Base-by-base conservation (phyloP, 2,888 invertebrate species). In the Eupithecia dodoneata region DNA sequence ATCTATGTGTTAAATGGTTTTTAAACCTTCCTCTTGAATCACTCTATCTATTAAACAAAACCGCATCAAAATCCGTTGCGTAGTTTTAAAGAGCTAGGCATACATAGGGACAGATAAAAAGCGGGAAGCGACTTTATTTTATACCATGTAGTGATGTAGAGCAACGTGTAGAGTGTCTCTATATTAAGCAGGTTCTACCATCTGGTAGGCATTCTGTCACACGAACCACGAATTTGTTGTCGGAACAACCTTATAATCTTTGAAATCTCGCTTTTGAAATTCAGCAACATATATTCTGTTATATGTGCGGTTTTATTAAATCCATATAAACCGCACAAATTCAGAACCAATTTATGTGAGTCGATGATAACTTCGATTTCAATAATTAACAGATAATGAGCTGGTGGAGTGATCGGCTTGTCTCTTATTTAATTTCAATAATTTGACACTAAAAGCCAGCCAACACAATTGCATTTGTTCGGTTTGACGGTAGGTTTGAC, bases 321-420 rank as follows among this genome's bases (percentile, higher is more conserved):
- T 76, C 42, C 71, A 79, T 80, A 79, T 72, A 52, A 78, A 76
- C 70, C 63, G 49, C 49, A 13, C 55, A 30, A 77, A 77, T 75
- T 78, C 67, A 13, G 71, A 79, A 80, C 72, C 78, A 82, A 83
- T 81, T 81, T 79, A 78, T 80, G 77, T 74, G 30, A 75, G 52
- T 78, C 71, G 71, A 80, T 83, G 79, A 80, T 80, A 78, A 80
- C 76, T 79, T 80, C 52, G 79, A 79, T 82, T 81, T 73, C 79
- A 75, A 80, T 79, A 79, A 81, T 73, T 74, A 76, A 63, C 76
- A 67, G 78, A 71, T 80, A 79, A 80, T 80, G 76, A 82, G 81
- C 76, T 81, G 73, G 73, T 73, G 73, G 76, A 81, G 73, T 83
- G 77, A 81, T 30, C 71, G 74, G 72, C 73, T 45, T 78, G 76